Evolutionary conservation across 2,888 invertebrate species (phyloP), one percentile per base, ranked within the genome.

Genomic region (Euphydryas editha): DNA sequence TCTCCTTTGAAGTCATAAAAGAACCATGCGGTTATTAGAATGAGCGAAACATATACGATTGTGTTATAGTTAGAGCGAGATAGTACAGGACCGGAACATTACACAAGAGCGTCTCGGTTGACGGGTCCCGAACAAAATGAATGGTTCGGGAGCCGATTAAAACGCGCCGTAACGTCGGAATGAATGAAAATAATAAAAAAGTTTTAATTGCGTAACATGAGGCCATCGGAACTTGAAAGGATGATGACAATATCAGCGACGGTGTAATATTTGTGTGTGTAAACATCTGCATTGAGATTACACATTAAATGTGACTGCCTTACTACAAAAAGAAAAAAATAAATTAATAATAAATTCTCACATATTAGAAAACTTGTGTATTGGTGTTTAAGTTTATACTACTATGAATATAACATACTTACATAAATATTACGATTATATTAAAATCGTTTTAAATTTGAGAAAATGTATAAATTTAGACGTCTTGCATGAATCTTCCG

Each of bases 71-170:
- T 80, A 59, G 79, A 87, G 65, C 64, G 80, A 72, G 83, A 84
- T 36, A 68, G 70, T 18, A 56, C 59, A 76, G 72, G 79, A 87
- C 88, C 88, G 88, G 89, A 90, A 90, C 88, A 85, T 88, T 88
- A 85, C 86, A 86, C 87, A 88, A 88, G 86, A 84, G 80, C 85
- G 90, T 88, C 81, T 85, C 89, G 89, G 88, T 88, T 85, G 90
- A 90, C 88, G 87, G 87, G 87, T 65, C 83, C 87, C 88, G 85
- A 85, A 90, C 90, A 89, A 89, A 90, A 88, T 88, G 87, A 90
- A 88, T 88, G 87, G 85, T 79, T 80, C 83, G 82, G 82, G 78
- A 84, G 81, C 84, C 86, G 88, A 89, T 90, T 89, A 88, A 87
- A 91, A 88, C 82, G 82, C 85, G 84, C 83, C 83, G 85, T 83